Evolutionary conservation across 64 coral and sea anemone species (phyloP), one percentile per base, ranked within the genome.

Genomic region (Pachyseris speciosa): DNA sequence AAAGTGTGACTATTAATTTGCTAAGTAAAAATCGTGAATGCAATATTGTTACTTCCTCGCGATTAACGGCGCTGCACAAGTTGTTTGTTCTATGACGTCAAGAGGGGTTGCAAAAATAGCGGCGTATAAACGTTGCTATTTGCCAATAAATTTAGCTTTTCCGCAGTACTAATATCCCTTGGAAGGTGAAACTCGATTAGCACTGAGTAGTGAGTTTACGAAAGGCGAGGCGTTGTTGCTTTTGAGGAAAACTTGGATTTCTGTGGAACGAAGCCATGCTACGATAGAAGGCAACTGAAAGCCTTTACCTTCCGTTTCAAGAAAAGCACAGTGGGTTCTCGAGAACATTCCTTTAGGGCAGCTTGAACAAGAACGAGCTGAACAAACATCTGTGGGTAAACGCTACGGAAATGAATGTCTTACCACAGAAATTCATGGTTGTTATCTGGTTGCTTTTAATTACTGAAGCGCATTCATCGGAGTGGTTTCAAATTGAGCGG

Each of bases 71-170:
- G n/a, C n/a, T n/a, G n/a, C n/a, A n/a, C n/a, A n/a, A n/a, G n/a
- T n/a, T n/a, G n/a, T 16, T 61, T 61, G 7, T 61, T 61, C 24
- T 61, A 16, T 71, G 67, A 71, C 67, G 67, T 71, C 67, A 71
- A 71, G 17, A 22, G 22, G 52, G 52, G 16, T 36, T 61, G n/a
- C 58, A 31, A 76, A 78, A 63, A 81, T 57, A 37, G 50, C 39
- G 5, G 22, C 12, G 22, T 53, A 12, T 9, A 36, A 53, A 61
- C 7, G 34, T 36, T 27, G 31, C 53, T 9, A 81, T 61, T 60
- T 40, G 52, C 20, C 30, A 20, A 55, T 81, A 81, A 57, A 79
- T 81, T 38, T 15, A 61, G 53, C 4, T 33, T 37, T 12, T 7
- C 22, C 9, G 1, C 2, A 81, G 34, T 3, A 9, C 31, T 39